phyloP scores from a whole-genome alignment of 2,888 invertebrate species.

The Clepsis dumicolana region DNA sequence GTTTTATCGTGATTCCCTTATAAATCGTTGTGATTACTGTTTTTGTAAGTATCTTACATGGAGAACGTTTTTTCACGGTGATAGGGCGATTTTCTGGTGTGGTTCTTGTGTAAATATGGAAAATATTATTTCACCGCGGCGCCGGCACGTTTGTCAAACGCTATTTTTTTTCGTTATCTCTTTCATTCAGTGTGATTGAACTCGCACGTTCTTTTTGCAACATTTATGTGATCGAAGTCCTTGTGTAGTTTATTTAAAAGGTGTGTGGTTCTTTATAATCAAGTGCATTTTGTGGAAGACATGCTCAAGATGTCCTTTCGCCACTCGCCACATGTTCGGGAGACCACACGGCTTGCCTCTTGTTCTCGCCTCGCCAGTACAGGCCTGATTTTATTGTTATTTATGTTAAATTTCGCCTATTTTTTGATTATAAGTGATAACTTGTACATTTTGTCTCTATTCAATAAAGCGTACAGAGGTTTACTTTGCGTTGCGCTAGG shows the following conservation, averaged over 20 bases:
- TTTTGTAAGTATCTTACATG: conserved; percentile 83
- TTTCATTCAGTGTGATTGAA: conserved; percentile 61
- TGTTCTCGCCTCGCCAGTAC: conserved; percentile 56
- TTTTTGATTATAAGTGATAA: conserved; percentile 37
- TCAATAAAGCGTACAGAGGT: conserved; percentile 47
- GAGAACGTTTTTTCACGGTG: conserved; percentile 78
- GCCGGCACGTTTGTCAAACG: conserved; percentile 84
- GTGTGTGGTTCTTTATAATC: conserved; percentile 62
- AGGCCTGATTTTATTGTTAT: conserved; percentile 54
- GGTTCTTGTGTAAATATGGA: conserved; percentile 77
- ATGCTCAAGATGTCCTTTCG: conserved; percentile 75
- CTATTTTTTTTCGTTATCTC: conserved; percentile 69
- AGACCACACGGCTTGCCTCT: conserved; percentile 63
- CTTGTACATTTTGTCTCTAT: conserved; percentile 22
- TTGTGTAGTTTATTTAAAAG: conserved; percentile 57
- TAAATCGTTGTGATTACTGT: conserved; percentile 74
- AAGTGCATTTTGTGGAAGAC: conserved; percentile 63
- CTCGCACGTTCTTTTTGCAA: conserved; percentile 55
- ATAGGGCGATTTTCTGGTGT: conserved; percentile 66
- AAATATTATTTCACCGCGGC: conserved; percentile 72
- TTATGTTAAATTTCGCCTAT: conserved; percentile 49
- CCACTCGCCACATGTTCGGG: conserved; percentile 78
- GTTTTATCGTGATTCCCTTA: conserved; percentile 81
- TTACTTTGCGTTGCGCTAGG: conserved; percentile 64
- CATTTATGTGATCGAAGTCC: conserved; percentile 54